Evolutionary conservation across 1,140 invertebrate species (phyloP).

Genomic region (Zaprionus vittiger): DNA sequence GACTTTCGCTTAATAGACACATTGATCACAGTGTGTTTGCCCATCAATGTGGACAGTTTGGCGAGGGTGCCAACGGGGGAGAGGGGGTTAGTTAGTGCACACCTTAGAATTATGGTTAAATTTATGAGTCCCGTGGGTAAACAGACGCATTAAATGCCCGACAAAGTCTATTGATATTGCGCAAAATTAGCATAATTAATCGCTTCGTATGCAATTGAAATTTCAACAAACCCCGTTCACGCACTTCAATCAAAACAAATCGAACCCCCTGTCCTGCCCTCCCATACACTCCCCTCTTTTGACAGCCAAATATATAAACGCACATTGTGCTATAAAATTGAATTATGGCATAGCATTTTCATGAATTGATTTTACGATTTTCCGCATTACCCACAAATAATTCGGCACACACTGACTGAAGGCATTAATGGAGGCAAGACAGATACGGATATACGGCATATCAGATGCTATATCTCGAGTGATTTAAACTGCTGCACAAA

Average conservation of each 20-base stretch:
- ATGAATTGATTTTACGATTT: slow-evolving; percentile 37
- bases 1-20: slow-evolving; percentile 52
- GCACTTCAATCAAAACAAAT: slow-evolving; percentile 24
- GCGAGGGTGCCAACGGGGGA: neutral
- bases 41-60: slow-evolving; percentile 2
- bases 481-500: neutral
- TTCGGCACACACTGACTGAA: neutral
- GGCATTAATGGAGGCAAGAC: slow-evolving; percentile 1
- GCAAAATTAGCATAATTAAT: slow-evolving; percentile 62
- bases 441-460: neutral
- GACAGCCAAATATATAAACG: neutral
- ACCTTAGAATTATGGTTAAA: slow-evolving; percentile 26
- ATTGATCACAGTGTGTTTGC: slow-evolving; percentile 64
- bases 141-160: slow-evolving; percentile 32
- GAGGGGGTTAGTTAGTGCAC: neutral
- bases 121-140: slow-evolving; percentile 44
- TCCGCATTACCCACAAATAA: slow-evolving; percentile 13
- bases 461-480: neutral
- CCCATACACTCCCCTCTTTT: too few relatives aligned
- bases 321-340: slow-evolving; percentile 60
- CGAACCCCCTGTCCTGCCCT: neutral
- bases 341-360: slow-evolving; percentile 51
- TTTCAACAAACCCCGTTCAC: slow-evolving; percentile 23
- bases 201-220: slow-evolving; percentile 32
- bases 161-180: slow-evolving; percentile 10